Evolutionary conservation across 1,140 invertebrate species (phyloP).

Genomic region (Dendroctonus valens): DNA sequence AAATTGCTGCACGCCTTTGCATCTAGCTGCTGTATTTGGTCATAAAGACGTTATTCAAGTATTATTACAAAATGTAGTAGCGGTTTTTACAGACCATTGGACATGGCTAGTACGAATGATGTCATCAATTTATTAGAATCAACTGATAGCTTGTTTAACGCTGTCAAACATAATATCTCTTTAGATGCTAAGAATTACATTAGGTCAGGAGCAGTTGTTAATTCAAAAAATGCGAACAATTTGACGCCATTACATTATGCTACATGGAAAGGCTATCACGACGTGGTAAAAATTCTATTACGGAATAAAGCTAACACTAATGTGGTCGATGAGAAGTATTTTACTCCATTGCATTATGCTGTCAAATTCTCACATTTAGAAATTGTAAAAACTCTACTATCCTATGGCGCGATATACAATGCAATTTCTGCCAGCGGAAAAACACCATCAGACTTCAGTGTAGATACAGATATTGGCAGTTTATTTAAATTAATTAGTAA

Average conservation of each 20-base stretch:
- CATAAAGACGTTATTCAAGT: slow-evolving; percentile 21
- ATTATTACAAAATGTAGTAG: slow-evolving; percentile 33
- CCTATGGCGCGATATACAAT: slow-evolving; percentile 4
- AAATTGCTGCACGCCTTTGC: slow-evolving; percentile 29
- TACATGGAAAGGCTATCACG: slow-evolving; percentile 20
- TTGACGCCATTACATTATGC: slow-evolving; percentile 36
- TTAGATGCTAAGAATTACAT: not conserved
- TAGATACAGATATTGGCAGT: not conserved
- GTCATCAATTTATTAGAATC: not conserved
- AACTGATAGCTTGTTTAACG: not conserved
- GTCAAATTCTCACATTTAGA: slow-evolving; percentile 47
- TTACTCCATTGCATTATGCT: slow-evolving; percentile 52
- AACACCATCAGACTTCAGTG: not conserved
- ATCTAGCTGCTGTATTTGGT: slow-evolving; percentile 28
- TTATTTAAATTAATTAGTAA: not conserved
- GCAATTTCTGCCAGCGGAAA: slow-evolving; percentile 1
- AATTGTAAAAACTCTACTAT: slow-evolving; percentile 19
- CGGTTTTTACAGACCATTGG: not conserved
- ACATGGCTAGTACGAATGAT: not conserved
- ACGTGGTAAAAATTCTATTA: slow-evolving; percentile 22
- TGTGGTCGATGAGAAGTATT: slow-evolving; percentile 21
- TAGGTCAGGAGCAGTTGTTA: not conserved
- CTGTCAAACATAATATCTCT: not conserved
- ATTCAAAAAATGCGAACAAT: slow-evolving; percentile 1
- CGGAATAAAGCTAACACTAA: slow-evolving; percentile 8